Base-by-base conservation (phyloP, 2,797 vertebrate species). In the Dermochelys coriacea region DNA sequence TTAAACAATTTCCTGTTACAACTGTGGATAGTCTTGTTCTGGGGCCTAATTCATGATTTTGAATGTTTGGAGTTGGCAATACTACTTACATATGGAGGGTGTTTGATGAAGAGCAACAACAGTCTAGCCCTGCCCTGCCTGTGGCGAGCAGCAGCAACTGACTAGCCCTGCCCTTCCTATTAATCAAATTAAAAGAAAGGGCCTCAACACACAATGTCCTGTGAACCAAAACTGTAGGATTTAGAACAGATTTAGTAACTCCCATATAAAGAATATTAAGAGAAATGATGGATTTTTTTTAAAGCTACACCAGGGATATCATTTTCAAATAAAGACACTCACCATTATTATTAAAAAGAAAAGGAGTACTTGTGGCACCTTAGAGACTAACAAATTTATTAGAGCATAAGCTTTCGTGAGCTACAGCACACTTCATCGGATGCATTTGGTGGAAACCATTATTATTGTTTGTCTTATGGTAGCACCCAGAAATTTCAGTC, bases 211-310 rank as follows among this genome's bases (percentile, higher is more conserved):
- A 71, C 68, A 41, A 41, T 71, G 11, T 37, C 10, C 11, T 71
- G 19, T 77, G 61, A 55, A 12, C 34, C 52, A 2, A 37, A 52
- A 41, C 49, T 8, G 50, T 1, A 9, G 54, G 54, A 19, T 68
- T 89, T 50, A 57, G 54, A 50, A 79, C 19, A 61, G 37, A 23
- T 45, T 8, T 50, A 50, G 15, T 82, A 75, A 27, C 78, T 79
- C 52, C 3, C 21, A 2, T 41, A 75, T 47, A 31, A 74, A 64
- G 34, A 94, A 93, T 86, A 87, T 89, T 78, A 45, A 89, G 87
- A 85, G 75, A 94, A 94, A 94, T 59, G 52, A 54, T 88, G 86
- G 93, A 55, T 31, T 89, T 84, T 90, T 77, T 88, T 94, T 83
- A 8, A 90, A 90, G 82, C 77, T 87, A 34, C n/a, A 51, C 57